Percentiles rank a stretch among this genome's conserved stretches.
phyloP scores from a whole-genome alignment of 2,797 vertebrate genomes.

The Danio tinwini region DNA sequence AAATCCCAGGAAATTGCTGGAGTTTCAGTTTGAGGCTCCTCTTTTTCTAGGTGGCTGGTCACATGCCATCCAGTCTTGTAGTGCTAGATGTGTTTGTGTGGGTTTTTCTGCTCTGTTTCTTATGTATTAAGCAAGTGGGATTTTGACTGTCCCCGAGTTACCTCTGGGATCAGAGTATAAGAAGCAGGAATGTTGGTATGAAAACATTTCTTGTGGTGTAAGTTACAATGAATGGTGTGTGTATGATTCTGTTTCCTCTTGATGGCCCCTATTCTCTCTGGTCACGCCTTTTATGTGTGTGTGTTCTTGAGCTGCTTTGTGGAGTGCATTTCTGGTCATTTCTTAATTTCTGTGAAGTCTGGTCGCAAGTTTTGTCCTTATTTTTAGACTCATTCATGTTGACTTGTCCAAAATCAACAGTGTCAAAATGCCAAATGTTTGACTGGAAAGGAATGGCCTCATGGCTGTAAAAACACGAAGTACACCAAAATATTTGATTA shows the following conservation, averaged over 20 bases:
- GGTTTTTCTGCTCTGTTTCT: not conserved
- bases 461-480: not conserved
- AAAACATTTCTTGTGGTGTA: constrained; percentile 31
- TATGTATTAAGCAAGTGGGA: not conserved
- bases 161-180: not conserved
- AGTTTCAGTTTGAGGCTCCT: not conserved
- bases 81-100: not conserved
- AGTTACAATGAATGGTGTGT: constrained; percentile 32
- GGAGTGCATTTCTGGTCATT: constrained; percentile 20
- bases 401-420: not conserved
- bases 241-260: not conserved
- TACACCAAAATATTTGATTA: not conserved
- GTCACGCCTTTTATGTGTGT: constrained; percentile 1
- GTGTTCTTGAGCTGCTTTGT: constrained; percentile 5
- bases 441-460: not conserved
- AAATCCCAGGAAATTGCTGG: not conserved
- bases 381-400: not conserved
- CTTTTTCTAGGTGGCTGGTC: not conserved
- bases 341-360: not conserved
- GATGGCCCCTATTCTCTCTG: not conserved
- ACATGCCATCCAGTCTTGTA: not conserved
- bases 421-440: not conserved
- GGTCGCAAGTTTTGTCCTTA: not conserved
- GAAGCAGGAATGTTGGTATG: not conserved
- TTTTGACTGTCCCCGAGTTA: constrained; percentile 10